Conservation (phyloP, 2,888 invertebrate genomes). For the Petrolisthes cinctipes region DNA sequence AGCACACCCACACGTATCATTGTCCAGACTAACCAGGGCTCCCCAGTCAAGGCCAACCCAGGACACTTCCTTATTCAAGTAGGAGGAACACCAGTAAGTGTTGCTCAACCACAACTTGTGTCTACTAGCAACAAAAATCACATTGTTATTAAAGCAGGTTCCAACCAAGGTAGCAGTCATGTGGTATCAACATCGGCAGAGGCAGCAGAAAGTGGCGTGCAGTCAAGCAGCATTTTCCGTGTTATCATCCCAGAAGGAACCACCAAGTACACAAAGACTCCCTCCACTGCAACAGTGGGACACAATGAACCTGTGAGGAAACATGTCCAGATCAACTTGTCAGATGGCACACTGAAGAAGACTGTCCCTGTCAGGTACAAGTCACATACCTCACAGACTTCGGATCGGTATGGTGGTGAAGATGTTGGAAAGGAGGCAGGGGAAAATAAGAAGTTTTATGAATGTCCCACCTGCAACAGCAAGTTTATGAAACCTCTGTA, state of each 20-base stretch:
- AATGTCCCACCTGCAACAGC: slow-evolving; percentile 62
- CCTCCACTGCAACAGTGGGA: slow-evolving; percentile 2
- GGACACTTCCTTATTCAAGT: slow-evolving; percentile 62
- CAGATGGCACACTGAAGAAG: slow-evolving; percentile 37
- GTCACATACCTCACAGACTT: slow-evolving; percentile 39
- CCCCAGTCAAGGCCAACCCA: slow-evolving; percentile 35
- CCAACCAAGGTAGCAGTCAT: slow-evolving; percentile 12
- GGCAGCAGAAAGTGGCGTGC: not conserved
- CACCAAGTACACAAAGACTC: slow-evolving; percentile 36
- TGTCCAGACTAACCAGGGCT: slow-evolving; percentile 48
- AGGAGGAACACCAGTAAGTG: slow-evolving; percentile 43
- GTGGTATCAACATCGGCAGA: not conserved
- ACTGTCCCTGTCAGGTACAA: not conserved
- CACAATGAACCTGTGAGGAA: slow-evolving; percentile 55
- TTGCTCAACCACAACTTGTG: slow-evolving; percentile 21
- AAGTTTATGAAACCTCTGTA: slow-evolving; percentile 59
- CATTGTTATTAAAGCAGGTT: slow-evolving; percentile 56
- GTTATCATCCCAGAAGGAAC: slow-evolving; percentile 60
- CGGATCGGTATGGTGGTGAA: slow-evolving; percentile 25
- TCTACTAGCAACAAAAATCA: slow-evolving; percentile 48
- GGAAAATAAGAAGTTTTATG: slow-evolving; percentile 50
- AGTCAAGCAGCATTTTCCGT: slow-evolving; percentile 38
- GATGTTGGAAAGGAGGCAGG: not conserved
- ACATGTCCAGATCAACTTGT: slow-evolving; percentile 58
- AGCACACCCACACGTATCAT: slow-evolving; percentile 43